phyloP scores from a whole-genome alignment of 2,113 vertebrate species.

The Tiliqua scincoides region DNA sequence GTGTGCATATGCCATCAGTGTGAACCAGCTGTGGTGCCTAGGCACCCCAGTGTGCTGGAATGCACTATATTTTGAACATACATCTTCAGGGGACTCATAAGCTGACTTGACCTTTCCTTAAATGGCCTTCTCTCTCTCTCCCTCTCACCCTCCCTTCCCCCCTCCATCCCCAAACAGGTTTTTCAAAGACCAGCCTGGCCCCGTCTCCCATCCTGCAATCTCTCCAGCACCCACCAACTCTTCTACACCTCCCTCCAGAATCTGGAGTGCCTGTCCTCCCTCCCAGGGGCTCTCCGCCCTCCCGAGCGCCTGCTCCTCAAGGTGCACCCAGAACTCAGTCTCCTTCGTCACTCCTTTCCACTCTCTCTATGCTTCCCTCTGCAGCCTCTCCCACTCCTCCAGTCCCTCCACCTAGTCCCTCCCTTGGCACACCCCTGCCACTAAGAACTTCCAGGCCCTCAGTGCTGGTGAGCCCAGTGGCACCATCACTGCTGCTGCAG shows the following conservation, averaged over 20 bases:
- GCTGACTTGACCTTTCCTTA: neutral
- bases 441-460: conserved; percentile 1
- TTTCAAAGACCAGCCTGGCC: conserved; percentile 66
- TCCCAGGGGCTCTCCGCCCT: conserved; percentile 60
- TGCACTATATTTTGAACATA: neutral
- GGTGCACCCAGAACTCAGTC: conserved; percentile 11
- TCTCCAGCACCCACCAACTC: conserved; percentile 57
- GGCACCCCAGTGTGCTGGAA: neutral
- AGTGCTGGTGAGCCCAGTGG: neutral
- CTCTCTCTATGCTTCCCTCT: rapidly evolving
- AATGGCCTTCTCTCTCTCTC: neutral
- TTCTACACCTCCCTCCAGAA: conserved; percentile 65
- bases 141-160: neutral
- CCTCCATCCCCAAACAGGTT: conserved; percentile 44
- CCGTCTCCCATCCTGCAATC: conserved; percentile 69
- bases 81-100: neutral
- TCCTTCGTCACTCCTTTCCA: neutral
- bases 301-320: conserved; percentile 50
- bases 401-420: neutral
- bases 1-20: neutral
- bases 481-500: neutral
- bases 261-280: conserved; percentile 39
- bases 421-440: neutral
- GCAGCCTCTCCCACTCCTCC: neutral
- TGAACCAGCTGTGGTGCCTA: too few relatives aligned